phyloP scores from a whole-genome alignment of 1,140 invertebrate genomes.

The Planococcus citri region DNA sequence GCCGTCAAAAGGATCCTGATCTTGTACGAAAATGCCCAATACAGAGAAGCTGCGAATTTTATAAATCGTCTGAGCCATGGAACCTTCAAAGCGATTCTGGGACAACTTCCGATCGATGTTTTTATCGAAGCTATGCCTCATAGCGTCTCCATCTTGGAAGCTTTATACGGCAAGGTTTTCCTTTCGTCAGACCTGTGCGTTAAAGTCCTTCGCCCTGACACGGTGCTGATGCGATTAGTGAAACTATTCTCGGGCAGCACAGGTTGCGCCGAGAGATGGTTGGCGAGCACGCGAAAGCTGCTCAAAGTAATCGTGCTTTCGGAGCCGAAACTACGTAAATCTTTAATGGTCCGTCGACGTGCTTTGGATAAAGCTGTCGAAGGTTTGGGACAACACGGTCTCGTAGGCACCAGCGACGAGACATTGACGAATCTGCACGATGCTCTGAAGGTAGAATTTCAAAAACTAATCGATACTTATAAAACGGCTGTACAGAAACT shows the following conservation, averaged over 20 bases:
- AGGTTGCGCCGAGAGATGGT: constrained; percentile 34
- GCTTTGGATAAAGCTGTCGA: constrained; percentile 72
- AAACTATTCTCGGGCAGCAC: constrained; percentile 51
- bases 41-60: constrained; percentile 42
- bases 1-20: constrained; percentile 40
- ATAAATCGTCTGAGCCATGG: constrained; percentile 42
- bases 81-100: constrained; percentile 39
- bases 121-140: constrained; percentile 76
- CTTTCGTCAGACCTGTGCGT: constrained; percentile 35
- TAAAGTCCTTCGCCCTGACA: constrained; percentile 50
- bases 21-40: constrained; percentile 41
- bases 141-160: constrained; percentile 70
- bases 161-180: constrained; percentile 59
- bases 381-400: constrained; percentile 73
- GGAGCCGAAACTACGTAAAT: constrained; percentile 43
- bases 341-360: constrained; percentile 48
- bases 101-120: constrained; percentile 66
- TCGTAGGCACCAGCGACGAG: constrained; percentile 51
- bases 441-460: constrained; percentile 50
- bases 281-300: constrained; percentile 42
- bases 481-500: constrained; percentile 76
- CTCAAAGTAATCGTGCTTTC: constrained; percentile 36
- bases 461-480: constrained; percentile 69
- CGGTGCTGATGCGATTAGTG: constrained; percentile 66
- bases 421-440: constrained; percentile 44